Base-by-base conservation (phyloP, 1,140 invertebrate species). In the Uloborus diversus region DNA sequence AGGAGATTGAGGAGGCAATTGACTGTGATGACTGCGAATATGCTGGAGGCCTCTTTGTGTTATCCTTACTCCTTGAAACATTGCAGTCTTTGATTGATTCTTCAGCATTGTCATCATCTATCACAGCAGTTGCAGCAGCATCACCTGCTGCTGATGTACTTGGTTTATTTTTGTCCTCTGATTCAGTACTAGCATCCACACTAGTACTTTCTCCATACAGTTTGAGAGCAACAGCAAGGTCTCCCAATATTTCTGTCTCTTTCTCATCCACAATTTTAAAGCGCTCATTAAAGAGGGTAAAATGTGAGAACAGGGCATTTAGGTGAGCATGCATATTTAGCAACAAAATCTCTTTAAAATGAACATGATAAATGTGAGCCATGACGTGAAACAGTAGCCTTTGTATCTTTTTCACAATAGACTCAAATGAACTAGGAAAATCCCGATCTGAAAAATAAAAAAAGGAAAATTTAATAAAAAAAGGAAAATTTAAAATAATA, bases 351-450 rank as follows among this genome's bases (percentile, higher is more conserved):
- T 98, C 94, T 88, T 94, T 92, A 89, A 98, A 98, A 91, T 99
- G 97, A 88, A 94, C 93, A 88, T 97, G 95, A 90, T 99, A 99
- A 85, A 99, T 91, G 89, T 99, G 97, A 86, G 96, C 96, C 90
- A 99, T 90, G 85, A 99, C 96, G 88, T 98, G 96, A 90, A 97
- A 98, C 89, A 98, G 91, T 88, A 97, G 91, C 86, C 94, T 93
- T 88, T 97, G 92, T 86, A 99, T 97, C 88, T 97, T 97, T 87
- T 96, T 94, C 84, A 98, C 95, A 87, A 96, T 94, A 84, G 92
- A 92, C 88, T 97, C 96, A 88, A 99, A 98, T 82, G 92, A 93
- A 85, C 91, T 91, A 61, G 97, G 97, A 90, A 99, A 99, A 88
- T 96, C 94, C 89, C 96, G 94, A 84, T 94, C 96, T 96, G 88